Percentiles rank a stretch among this genome's conserved stretches.
These are phyloP conservation scores for Apocheima hispidaria DNA, from an alignment of 2,888 invertebrate species.

Conservation along the genomic window DNA sequence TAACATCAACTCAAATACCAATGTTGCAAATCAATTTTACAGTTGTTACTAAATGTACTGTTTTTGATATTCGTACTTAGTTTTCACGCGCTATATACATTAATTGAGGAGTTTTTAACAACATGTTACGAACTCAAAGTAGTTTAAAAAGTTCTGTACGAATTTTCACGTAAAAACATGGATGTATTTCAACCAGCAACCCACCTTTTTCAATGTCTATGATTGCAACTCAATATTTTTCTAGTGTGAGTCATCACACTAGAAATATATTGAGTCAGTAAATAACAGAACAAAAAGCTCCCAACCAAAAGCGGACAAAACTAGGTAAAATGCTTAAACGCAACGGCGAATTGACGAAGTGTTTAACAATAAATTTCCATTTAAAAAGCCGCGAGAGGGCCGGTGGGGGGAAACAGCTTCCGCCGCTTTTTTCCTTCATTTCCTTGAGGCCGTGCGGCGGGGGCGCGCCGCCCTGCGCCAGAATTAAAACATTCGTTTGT, in stretches of 20 bases:
- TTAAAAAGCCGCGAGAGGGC: slow-evolving; percentile 82
- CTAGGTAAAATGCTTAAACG: slow-evolving; percentile 74
- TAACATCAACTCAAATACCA: no score
- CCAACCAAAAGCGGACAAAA: slow-evolving; percentile 53
- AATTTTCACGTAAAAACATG: no score
- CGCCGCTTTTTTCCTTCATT: slow-evolving; percentile 85
- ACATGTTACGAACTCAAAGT: no score
- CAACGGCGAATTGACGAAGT: slow-evolving; percentile 80
- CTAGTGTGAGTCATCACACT: no score
- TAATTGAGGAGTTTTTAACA: no score
- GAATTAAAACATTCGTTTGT: slow-evolving; percentile 79
- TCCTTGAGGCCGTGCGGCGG: slow-evolving; percentile 80
- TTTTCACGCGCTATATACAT: no score
- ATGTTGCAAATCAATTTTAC: no score
- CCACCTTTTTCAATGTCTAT: no score
- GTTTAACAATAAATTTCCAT: slow-evolving; percentile 86
- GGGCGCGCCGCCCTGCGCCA: slow-evolving; percentile 69
- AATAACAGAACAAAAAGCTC: slow-evolving; percentile 42
- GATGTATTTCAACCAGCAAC: no score
- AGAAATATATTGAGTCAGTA: slow-evolving; percentile 42
- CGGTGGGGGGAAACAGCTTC: slow-evolving; percentile 68
- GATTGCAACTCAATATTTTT: not conserved
- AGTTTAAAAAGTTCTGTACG: no score
- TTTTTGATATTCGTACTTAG: no score
- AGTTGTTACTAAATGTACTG: no score